phyloP scores from a whole-genome alignment of 2,888 invertebrate genomes.

The Tuta absoluta region DNA sequence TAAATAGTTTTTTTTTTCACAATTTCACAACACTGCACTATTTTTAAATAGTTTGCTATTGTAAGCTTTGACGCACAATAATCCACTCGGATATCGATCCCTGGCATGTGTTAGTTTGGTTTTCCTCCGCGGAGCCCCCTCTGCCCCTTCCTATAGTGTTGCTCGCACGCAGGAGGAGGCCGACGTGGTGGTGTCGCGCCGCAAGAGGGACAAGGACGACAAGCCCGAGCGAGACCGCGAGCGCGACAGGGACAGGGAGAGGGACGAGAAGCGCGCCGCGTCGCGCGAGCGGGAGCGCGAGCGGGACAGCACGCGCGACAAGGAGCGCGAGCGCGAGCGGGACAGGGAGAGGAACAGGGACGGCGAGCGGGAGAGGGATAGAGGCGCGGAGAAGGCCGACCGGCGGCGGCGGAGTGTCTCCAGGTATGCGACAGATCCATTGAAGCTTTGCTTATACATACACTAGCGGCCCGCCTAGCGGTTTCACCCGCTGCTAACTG shows the following conservation, averaged over 20 bases:
- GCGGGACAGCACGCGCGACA: conserved; percentile 37
- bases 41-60: background rate
- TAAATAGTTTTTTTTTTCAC: background rate
- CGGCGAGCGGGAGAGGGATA: conserved; percentile 63
- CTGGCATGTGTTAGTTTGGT: conserved; percentile 8
- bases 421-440: conserved; percentile 62
- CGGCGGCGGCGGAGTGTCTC: conserved; percentile 58
- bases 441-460: too few relatives aligned
- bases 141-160: background rate
- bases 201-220: conserved; percentile 69
- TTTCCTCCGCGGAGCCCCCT: background rate
- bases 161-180: conserved; percentile 84
- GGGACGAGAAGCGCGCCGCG: conserved; percentile 24
- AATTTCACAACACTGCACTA: background rate
- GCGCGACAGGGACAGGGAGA: conserved; percentile 47
- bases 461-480: too few relatives aligned
- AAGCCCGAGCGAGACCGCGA: conserved; percentile 37
- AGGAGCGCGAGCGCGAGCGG: conserved; percentile 38
- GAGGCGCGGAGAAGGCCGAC: conserved; percentile 68
- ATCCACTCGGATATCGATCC: background rate
- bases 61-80: background rate
- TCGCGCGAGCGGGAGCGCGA: conserved; percentile 59
- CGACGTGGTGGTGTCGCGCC: conserved; percentile 75
- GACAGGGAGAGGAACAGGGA: conserved; percentile 61
- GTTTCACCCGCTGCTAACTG: too few relatives aligned